Base-by-base conservation (phyloP, 2,113 vertebrate genomes). In the Tiliqua scincoides region DNA sequence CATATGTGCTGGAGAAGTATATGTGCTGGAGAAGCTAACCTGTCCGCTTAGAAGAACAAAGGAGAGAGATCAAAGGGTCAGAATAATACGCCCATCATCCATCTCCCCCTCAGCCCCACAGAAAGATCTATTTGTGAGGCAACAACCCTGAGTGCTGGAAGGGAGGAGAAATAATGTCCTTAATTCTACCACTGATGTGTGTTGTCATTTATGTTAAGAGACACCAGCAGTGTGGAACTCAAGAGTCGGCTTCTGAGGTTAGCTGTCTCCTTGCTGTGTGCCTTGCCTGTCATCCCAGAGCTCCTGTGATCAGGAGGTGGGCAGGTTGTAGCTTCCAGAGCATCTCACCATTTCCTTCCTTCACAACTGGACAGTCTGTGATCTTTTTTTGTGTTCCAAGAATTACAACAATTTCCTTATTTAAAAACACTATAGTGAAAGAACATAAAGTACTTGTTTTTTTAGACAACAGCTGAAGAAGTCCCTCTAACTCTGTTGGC, bases 21-120 rank as follows among this genome's bases (percentile, higher is more conserved):
- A 57, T 57, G 17, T 57, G 14, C 54, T 57, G n/a, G n/a, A n/a
- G n/a, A n/a, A n/a, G n/a, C n/a, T 27, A 82, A 27, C 52, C 62
- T 85, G 17, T 3, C 6, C 2, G 1, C 68, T 88, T 0, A 67
- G 54, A 62, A 77, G 70, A 12, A 57, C 32, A 48, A 61, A 87
- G 79, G 1, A 3, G 83, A 43, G 0, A 37, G 32, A 40, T 57
- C 48, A 67, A 40, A 57, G 32, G 79, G 20, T 54, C 59, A 8
- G 65, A 82, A 86, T 52, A 0, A 77, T 40, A 17, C 61, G 14
- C 17, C 0, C 25, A 54, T 40, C 70, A 37, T 37, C 65, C n/a
- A 4, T 0, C 75, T 89, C 71, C 61, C 0, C 25, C 0, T 0
- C 23, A 63, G 2, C 40, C 21, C 2, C 52, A 54, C 12, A 12